Conservation (phyloP, 2,113 vertebrate genomes). For the Psammodynastes pulverulentus region DNA sequence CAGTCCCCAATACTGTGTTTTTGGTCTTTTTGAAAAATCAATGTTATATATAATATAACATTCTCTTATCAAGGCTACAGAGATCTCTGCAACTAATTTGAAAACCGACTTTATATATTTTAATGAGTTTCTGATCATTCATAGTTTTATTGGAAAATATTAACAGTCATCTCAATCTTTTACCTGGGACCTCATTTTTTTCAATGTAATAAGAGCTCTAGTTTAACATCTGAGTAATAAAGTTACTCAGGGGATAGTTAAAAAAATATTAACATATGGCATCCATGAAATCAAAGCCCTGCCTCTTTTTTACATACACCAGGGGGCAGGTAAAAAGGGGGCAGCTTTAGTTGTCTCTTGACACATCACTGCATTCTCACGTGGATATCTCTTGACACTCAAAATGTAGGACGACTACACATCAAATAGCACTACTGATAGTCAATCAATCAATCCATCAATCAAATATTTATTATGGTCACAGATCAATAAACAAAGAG, state of each 20-base stretch:
- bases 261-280: neutral
- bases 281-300: neutral
- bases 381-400: neutral
- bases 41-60: fast-evolving
- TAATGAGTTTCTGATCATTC: neutral
- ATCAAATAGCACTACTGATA: neutral
- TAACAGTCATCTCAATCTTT: neutral
- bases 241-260: neutral
- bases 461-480: too few species aligned
- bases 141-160: neutral
- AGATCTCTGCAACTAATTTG: neutral
- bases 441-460: neutral
- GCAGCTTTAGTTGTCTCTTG: neutral
- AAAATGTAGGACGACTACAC: too few species aligned
- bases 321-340: neutral
- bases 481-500: too few species aligned
- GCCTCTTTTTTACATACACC: neutral
- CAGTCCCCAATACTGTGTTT: neutral
- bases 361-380: neutral
- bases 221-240: neutral
- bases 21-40: constrained; percentile 9
- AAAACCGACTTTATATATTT: neutral
- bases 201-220: neutral
- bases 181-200: neutral
- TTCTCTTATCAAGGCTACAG: neutral